Percentiles rank a stretch among this genome's conserved stretches.
These are phyloP conservation scores for Diadumene lineata DNA, from an alignment of 92 coral and sea anemone species.

Conservation along the genomic window DNA sequence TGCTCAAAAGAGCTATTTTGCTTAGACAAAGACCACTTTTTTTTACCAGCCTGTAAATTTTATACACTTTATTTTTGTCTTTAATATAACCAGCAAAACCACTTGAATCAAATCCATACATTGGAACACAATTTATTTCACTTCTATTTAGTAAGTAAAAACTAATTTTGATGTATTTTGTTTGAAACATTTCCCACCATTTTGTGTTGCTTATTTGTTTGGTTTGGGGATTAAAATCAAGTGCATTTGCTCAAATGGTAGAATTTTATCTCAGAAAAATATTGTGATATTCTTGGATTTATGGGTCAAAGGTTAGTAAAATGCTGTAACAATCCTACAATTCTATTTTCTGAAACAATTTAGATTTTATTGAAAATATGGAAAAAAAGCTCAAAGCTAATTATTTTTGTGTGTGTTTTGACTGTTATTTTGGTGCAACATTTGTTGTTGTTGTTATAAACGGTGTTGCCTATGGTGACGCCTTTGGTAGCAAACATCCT, in stretches of 20 bases:
- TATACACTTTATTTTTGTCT: not conserved
- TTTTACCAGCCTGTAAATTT: too few species aligned
- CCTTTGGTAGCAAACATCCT: too few species aligned
- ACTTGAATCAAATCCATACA: not conserved
- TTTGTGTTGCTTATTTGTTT: not conserved
- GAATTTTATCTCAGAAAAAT: not conserved
- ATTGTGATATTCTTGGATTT: not conserved
- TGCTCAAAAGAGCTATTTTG: too few species aligned
- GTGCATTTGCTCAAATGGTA: not conserved
- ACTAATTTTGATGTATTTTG: not conserved
- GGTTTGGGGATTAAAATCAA: not conserved
- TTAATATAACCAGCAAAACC: not conserved
- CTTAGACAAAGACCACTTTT: not conserved
- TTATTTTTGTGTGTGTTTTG: not conserved
- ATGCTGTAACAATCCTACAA: not conserved
- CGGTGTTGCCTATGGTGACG: too few species aligned
- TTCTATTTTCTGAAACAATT: not conserved
- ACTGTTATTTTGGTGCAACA: not conserved
- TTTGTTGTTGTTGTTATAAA: too few species aligned
- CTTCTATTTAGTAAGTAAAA: constrained; percentile 2
- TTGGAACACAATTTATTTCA: not conserved
- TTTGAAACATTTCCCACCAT: not conserved
- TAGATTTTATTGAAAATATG: not conserved
- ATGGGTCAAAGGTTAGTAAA: constrained; percentile 3
- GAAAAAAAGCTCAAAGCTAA: not conserved